Conservation (phyloP, 2,797 vertebrate species). For the Eulemur coronatus region DNA sequence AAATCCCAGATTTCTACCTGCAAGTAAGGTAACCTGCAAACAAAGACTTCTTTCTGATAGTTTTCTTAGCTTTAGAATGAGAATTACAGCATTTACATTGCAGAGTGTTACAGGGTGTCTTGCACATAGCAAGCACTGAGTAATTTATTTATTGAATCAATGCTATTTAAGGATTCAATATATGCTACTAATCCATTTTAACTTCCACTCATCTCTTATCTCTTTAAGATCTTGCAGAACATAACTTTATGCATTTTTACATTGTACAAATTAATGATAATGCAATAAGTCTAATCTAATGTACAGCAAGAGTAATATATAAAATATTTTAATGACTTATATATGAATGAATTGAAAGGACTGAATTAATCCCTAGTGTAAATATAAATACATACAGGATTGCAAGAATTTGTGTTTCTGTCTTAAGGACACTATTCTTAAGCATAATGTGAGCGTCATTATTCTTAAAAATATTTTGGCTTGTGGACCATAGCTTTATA, state of each 20-base stretch:
- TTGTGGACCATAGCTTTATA: background rate
- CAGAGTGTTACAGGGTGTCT: background rate
- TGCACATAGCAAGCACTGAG: background rate
- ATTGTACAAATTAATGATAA: background rate
- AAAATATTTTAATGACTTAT: background rate
- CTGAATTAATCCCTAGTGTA: background rate
- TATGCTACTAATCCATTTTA: background rate
- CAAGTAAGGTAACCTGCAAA: background rate
- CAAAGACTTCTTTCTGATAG: background rate
- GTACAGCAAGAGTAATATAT: background rate
- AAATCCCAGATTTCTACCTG: background rate
- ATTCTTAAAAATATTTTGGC: slow-evolving; percentile 8
- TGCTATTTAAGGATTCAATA: background rate
- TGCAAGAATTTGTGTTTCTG: background rate
- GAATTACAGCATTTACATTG: background rate
- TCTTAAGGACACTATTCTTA: background rate
- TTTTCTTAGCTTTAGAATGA: background rate
- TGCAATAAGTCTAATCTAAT: background rate
- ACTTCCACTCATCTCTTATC: background rate
- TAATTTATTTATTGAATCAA: slow-evolving; percentile 7
- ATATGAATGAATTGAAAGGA: background rate
- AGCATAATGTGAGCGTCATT: background rate
- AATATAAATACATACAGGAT: background rate
- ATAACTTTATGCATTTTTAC: background rate
- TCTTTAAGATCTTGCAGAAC: background rate